These are phyloP conservation scores for Corythornis madagascariensis DNA, from an alignment of 2,113 vertebrate species.

Conservation along the genomic window DNA sequence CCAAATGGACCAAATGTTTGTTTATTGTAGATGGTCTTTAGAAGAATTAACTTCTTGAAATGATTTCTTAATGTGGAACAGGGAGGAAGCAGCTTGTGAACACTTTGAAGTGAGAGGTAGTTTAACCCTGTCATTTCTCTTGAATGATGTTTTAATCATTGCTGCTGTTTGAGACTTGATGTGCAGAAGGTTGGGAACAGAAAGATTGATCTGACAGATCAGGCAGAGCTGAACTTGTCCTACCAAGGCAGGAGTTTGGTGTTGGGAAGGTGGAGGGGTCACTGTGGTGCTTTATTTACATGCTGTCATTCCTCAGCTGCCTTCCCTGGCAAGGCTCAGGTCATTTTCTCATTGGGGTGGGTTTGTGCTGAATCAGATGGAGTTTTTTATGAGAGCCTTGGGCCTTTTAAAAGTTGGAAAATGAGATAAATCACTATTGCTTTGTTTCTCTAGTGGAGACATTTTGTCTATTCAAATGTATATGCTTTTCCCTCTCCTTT, in stretches of 20 bases:
- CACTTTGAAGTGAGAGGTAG: background rate
- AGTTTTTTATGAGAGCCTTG: slow-evolving; percentile 35
- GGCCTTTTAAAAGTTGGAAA: slow-evolving; percentile 30
- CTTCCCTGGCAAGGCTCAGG: slow-evolving; percentile 1
- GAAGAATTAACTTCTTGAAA: background rate
- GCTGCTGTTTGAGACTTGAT: background rate
- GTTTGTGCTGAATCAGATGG: slow-evolving; percentile 44
- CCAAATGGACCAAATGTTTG: background rate
- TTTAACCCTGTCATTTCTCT: background rate
- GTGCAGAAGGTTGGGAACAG: background rate
- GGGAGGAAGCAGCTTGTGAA: background rate
- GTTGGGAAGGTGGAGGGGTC: background rate
- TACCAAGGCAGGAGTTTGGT: background rate
- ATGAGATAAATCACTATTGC: slow-evolving; percentile 43
- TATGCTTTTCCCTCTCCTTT: background rate
- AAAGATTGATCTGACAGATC: background rate
- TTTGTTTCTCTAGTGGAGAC: slow-evolving; percentile 39
- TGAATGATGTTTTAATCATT: slow-evolving; percentile 25
- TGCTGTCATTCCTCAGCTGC: slow-evolving; percentile 33
- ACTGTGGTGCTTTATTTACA: background rate
- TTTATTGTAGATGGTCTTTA: background rate
- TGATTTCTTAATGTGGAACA: background rate
- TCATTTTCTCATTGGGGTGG: slow-evolving; percentile 12
- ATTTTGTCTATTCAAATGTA: slow-evolving; percentile 36
- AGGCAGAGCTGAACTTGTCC: background rate